These are phyloP conservation scores for Morinoia aosen DNA, from an alignment of 2,888 invertebrate genomes.

Conservation along the genomic window DNA sequence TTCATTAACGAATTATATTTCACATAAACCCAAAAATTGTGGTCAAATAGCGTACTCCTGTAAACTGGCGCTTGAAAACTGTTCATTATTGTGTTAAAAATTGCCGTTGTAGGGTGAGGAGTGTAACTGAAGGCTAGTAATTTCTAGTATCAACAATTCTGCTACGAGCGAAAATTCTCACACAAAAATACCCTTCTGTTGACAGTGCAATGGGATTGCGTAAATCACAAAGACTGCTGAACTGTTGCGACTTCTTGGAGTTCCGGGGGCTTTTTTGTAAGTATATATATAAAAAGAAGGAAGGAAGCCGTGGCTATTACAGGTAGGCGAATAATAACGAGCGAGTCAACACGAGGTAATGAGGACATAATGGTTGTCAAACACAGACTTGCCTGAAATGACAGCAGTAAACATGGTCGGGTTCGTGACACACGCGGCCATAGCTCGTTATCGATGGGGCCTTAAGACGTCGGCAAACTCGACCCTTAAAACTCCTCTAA, in stretches of 20 bases:
- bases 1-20: too few relatives aligned
- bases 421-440: slow-evolving; percentile 9
- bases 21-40: not conserved
- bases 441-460: slow-evolving; percentile 10
- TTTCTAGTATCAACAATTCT: not conserved
- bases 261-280: not conserved
- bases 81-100: not conserved
- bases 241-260: not conserved
- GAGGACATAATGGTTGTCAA: slow-evolving; percentile 46
- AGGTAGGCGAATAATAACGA: slow-evolving; percentile 21
- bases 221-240: not conserved
- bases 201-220: not conserved
- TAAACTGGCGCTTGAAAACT: too few relatives aligned
- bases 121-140: not conserved
- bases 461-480: not conserved
- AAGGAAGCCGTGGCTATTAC: not conserved
- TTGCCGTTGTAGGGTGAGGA: not conserved
- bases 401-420: slow-evolving; percentile 26
- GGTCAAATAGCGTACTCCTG: not conserved
- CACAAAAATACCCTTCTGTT: not conserved
- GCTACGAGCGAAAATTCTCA: not conserved
- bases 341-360: slow-evolving; percentile 38
- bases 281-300: not conserved
- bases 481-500: not conserved
- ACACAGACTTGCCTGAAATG: slow-evolving; percentile 27